Conservation (phyloP, 2,888 invertebrate species). For the Apamea monoglypha region DNA sequence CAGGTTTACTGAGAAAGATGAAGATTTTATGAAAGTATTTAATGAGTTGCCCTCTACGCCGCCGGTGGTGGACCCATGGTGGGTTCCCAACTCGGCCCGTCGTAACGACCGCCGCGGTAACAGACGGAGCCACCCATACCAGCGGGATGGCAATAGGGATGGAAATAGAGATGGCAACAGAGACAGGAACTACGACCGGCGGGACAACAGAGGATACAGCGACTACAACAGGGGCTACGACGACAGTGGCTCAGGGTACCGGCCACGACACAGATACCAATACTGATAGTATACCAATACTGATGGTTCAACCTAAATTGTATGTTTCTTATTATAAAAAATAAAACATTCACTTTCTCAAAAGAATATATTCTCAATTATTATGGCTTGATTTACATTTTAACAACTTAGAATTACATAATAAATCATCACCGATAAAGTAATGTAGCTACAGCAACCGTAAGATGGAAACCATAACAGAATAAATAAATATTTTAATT, state of each 20-base stretch:
- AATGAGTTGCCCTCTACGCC: slow-evolving; percentile 85
- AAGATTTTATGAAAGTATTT: slow-evolving; percentile 89
- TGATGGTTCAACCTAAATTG: slow-evolving; percentile 22
- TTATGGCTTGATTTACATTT: slow-evolving; percentile 90
- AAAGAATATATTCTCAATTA: slow-evolving; percentile 90
- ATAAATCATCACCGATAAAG: slow-evolving; percentile 89
- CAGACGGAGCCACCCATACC: slow-evolving; percentile 46
- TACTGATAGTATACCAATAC: slow-evolving; percentile 66
- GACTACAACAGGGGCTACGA: slow-evolving; percentile 68
- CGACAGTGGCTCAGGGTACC: slow-evolving; percentile 64
- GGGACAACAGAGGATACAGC: slow-evolving; percentile 64
- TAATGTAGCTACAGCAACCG: slow-evolving; percentile 88
- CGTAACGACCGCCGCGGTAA: slow-evolving; percentile 79
- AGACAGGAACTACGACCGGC: slow-evolving; percentile 30
- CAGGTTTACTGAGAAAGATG: slow-evolving; percentile 91
- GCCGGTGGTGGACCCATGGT: slow-evolving; percentile 91
- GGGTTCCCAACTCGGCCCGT: slow-evolving; percentile 74
- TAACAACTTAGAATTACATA: slow-evolving; percentile 90
- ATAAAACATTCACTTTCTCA: slow-evolving; percentile 78
- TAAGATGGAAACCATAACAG: slow-evolving; percentile 84
- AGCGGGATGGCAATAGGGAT: slow-evolving; percentile 50
- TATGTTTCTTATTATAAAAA: slow-evolving; percentile 44
- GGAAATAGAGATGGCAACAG: slow-evolving; percentile 62
- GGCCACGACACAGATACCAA: slow-evolving; percentile 70
- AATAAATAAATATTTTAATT: slow-evolving; percentile 88